Percentiles rank a stretch among this genome's conserved stretches.
phyloP scores from a whole-genome alignment of 2,888 invertebrate genomes.

The Drosophila bunnanda region DNA sequence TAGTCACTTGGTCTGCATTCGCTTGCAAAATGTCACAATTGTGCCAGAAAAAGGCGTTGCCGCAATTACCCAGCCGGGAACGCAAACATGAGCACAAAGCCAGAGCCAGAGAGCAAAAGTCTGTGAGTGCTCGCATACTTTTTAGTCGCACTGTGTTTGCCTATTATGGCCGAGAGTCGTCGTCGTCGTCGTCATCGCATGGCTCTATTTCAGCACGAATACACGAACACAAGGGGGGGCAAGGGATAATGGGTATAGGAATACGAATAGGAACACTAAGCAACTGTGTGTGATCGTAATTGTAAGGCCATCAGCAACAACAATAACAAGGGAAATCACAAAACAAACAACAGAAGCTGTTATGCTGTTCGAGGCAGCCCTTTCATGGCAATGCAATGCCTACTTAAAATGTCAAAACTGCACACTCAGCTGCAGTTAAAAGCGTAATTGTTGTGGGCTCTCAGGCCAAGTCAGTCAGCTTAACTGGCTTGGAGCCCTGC shows the following conservation, averaged over 20 bases:
- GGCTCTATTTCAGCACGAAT: constrained; percentile 46
- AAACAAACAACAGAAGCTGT: constrained; percentile 50
- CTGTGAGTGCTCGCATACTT: constrained; percentile 38
- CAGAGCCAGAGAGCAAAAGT: constrained; percentile 15
- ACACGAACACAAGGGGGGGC: constrained; percentile 12
- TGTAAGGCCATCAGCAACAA: constrained; percentile 58
- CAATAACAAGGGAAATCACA: constrained; percentile 39
- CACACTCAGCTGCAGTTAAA: constrained; percentile 57
- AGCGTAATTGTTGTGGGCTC: constrained; percentile 27
- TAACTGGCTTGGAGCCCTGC: constrained; percentile 3
- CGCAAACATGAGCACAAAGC: constrained; percentile 27
- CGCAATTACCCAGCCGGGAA: constrained; percentile 68
- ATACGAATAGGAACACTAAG: constrained; percentile 23
- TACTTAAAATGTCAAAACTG: constrained; percentile 71
- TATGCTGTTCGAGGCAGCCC: constrained; percentile 35
- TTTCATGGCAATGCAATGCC: constrained; percentile 46
- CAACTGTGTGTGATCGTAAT: constrained; percentile 67
- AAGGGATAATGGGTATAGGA: constrained; percentile 18
- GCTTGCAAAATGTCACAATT: constrained; percentile 61
- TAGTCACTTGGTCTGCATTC: constrained; percentile 16
- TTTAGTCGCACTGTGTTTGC: constrained; percentile 38
- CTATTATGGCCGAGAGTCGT: constrained; percentile 33
- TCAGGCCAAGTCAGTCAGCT: constrained; percentile 12
- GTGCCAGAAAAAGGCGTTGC: constrained; percentile 78
- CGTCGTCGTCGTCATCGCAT: constrained; percentile 38